Evolutionary conservation across 2,888 invertebrate species (phyloP).

Genomic region (Drosophila fulvimacula): DNA sequence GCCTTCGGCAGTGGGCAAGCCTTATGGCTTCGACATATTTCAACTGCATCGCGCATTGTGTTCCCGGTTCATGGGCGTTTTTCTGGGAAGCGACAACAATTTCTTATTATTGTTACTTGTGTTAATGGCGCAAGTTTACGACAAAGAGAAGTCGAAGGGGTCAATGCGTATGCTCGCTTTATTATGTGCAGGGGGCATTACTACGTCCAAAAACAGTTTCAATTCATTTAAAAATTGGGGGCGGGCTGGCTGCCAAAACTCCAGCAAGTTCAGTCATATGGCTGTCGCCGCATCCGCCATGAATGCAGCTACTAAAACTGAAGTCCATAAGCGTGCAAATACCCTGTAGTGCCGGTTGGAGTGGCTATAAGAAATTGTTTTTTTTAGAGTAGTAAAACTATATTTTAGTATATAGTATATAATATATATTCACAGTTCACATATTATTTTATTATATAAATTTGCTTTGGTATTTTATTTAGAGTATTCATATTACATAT

Average conservation of each 20-base stretch:
- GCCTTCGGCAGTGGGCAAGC: not conserved
- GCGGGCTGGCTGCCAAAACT: not conserved
- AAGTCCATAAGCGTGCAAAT: constrained; percentile 9
- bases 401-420: too few species aligned
- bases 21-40: constrained; percentile 12
- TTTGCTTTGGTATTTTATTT: too few species aligned
- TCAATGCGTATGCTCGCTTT: constrained; percentile 47
- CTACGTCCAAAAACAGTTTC: constrained; percentile 13
- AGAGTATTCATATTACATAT: too few species aligned
- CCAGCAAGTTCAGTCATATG: constrained; percentile 42
- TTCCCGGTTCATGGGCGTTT: constrained; percentile 22
- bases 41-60: constrained; percentile 4
- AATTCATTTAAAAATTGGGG: constrained; percentile 17
- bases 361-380: too few species aligned
- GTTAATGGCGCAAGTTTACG: constrained; percentile 65
- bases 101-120: constrained; percentile 45
- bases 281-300: constrained; percentile 38
- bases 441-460: too few species aligned
- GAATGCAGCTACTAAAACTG: constrained; percentile 18
- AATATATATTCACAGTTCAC: too few species aligned
- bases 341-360: constrained; percentile 13
- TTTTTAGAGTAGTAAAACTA: too few species aligned
- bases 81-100: constrained; percentile 42
- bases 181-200: constrained; percentile 10
- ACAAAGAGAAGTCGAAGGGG: constrained; percentile 57